Evolutionary conservation across 2,797 vertebrate species (phyloP), one percentile per base, ranked within the genome.

Genomic region (Sebastes minor): DNA sequence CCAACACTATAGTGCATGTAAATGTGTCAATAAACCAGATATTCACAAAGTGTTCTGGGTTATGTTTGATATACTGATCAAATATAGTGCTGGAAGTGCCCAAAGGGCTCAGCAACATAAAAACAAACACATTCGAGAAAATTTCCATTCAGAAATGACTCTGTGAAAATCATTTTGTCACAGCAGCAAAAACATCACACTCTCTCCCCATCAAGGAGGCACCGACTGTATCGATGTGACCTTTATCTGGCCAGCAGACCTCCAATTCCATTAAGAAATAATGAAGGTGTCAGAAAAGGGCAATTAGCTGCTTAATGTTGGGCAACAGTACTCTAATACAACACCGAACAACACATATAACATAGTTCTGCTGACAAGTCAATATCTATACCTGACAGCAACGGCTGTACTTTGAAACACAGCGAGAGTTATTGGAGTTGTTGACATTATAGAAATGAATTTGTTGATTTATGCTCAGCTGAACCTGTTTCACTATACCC

Each of bases 271-370:
- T 93, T 92, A 93, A 85, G 86, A 81, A 92, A 93, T 95, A 95
- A 95, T 95, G 92, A 91, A 94, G 89, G 90, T 92, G 91, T 94
- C 91, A 85, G 93, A 92, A 91, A 94, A 93, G 93, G 93, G 88
- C 94, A 93, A 95, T 95, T 95, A 95, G 91, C 89, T 93, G 83
- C 92, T 78, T 94, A 95, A 95, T 94, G 93, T 93, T 86, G 86
- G 89, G 88, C 88, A 93, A 90, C 83, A 89, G 90, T 92, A 87
- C 91, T 92, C 86, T 86, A 87, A 92, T 86, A 81, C 82, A 89
- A 86, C 49, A 52, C 9, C 0, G 20, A 20, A 10, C 20, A n/a
- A 52, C 49, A 52, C 20, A 9, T n/a, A 52, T 52, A 52, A 52
- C 86, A 84, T 78, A 81, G 85, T 92, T 89, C 84, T 86, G 91